Base-by-base conservation (phyloP, 1,140 invertebrate species). In the Chelonus insularis region DNA sequence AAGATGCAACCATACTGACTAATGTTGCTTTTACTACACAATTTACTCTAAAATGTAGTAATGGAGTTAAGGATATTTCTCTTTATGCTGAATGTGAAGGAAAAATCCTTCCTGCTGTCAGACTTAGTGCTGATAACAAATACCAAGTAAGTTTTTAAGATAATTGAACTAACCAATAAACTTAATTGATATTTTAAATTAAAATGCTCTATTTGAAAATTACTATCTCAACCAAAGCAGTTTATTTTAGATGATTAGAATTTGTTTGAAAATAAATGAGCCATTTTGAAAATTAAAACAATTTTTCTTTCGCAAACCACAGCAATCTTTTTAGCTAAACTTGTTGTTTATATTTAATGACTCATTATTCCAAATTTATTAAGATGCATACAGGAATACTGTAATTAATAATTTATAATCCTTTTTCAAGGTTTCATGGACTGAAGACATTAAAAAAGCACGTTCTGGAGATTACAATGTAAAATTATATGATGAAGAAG, bases 401-500 rank as follows among this genome's bases (percentile, higher is more conserved):
- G n/a, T n/a, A n/a, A n/a, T n/a, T n/a, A n/a, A n/a, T n/a, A n/a
- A n/a, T n/a, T n/a, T n/a, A n/a, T n/a, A n/a, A n/a, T n/a, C n/a
- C n/a, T n/a, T 12, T 20, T 37, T 20, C 0, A 18, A 96, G 91
- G 88, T 97, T 11, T 96, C 93, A 67, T 96, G 93, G 92, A 91
- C 90, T 48, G 92, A 95, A 76, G 94, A 96, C 60, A 84, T 90
- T 5, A 88, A 90, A 34, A 90, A 89, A 68, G 88, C 92, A 0
- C 85, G 85, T 39, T 88, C 90, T 55, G 95, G 94, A 32, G 87
- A 89, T 47, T 90, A 93, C 66, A 82, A 84, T 50, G 84, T 97
- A n/a, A 88, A 89, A 64, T 80, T 98, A 1, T 93, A 90, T 72
- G 92, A 96, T 72, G 95, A 97, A 82, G 94, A 97, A 75, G 92